Evolutionary conservation across 92 coral and sea anemone genomes (phyloP).

Genomic region (Anthopleura xanthogrammica): DNA sequence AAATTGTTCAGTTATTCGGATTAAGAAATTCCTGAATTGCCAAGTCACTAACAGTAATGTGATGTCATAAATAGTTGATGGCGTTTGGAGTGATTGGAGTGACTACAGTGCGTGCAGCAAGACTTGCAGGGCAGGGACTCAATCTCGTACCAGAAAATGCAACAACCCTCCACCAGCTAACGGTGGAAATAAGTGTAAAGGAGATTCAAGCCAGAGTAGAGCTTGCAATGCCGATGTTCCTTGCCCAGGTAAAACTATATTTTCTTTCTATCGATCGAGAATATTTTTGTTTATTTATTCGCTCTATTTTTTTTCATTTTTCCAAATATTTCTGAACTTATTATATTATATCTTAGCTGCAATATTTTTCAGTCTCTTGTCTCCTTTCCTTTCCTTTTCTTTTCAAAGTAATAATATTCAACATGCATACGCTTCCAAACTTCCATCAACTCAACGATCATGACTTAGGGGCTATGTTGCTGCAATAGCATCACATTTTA

Average conservation of each 20-base stretch:
- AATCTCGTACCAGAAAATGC: slow-evolving; percentile 10
- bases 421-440: too few relatives aligned
- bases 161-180: slow-evolving; percentile 18
- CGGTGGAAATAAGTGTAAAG: slow-evolving; percentile 40
- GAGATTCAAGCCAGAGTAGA: background rate
- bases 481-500: too few relatives aligned
- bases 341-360: too few relatives aligned
- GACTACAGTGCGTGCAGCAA: slow-evolving; percentile 3
- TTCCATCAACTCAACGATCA: too few relatives aligned
- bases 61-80: background rate
- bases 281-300: background rate
- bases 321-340: too few relatives aligned
- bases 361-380: too few relatives aligned
- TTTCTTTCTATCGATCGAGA: background rate
- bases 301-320: background rate
- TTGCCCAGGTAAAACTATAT: slow-evolving; percentile 36
- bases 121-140: slow-evolving; percentile 1
- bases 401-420: too few relatives aligned
- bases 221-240: slow-evolving; percentile 28
- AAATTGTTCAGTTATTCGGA: background rate
- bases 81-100: slow-evolving; percentile 4
- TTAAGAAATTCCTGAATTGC: background rate
- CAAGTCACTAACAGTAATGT: background rate
- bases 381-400: too few relatives aligned
- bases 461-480: too few relatives aligned